Base-by-base conservation (phyloP, 2,797 vertebrate species). In the Xyrichtys novacula region DNA sequence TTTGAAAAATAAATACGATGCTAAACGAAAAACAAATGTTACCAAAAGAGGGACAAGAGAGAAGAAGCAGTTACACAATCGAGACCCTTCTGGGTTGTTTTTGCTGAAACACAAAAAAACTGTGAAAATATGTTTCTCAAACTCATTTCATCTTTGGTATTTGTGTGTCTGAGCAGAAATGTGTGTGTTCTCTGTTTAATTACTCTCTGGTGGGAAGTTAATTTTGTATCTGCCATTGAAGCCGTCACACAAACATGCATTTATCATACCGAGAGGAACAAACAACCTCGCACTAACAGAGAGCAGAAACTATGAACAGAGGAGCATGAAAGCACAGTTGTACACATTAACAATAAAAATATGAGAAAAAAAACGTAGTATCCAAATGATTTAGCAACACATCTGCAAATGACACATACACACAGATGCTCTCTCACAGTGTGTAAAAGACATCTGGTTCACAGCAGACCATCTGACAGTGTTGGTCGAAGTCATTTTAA, bases 221-320 rank as follows among this genome's bases (percentile, higher is more conserved):
- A 78, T 80, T 81, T 80, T 74, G 80, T 70, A 78, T 70, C 52
- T 59, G 54, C 48, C 48, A 70, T 74, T 58, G 67, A 17, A 49
- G 81, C 66, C 74, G 81, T 74, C 58, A 77, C 71, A 76, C 71
- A 85, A 85, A 85, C 69, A 84, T 66, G 64, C 53, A 78, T 70
- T 83, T 44, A 83, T 74, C 74, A 56, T 46, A 58, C 65, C 52
- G 46, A 31, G 39, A 53, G 52, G 65, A 61, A 62, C 74, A 81
- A 87, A 85, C 77, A 84, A 57, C 22, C 25, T 6, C 48, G 49
- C 42, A 32, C 49, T 56, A 53, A 60, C 50, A 55, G 40, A 69
- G n/a, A n/a, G n/a, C n/a, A n/a, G 5, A 50, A 60, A n/a, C 32
- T 32, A 28, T 15, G 65, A 32, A 70, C 22, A 43, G 11, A 12